A percentile compares a stretch with the other conserved stretches of the same genome.
Conservation (phyloP, 2,888 invertebrate species). For the Conistra vaccinii region DNA sequence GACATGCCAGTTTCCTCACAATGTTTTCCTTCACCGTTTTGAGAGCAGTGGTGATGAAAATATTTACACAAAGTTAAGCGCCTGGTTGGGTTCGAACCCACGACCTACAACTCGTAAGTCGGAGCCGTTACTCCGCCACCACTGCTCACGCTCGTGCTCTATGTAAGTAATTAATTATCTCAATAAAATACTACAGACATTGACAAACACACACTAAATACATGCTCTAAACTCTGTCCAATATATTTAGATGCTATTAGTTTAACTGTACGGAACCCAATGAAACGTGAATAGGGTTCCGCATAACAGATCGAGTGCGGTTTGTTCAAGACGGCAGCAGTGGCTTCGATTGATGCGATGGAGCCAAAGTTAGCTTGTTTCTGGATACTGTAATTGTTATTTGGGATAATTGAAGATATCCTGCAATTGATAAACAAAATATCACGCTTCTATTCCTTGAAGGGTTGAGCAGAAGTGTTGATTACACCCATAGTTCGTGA, state of each 20-base stretch:
- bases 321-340: slow-evolving; percentile 31
- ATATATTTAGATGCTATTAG: slow-evolving; percentile 56
- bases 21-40: too few relatives aligned
- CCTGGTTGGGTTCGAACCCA: too few relatives aligned
- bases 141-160: too few relatives aligned
- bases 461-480: too few relatives aligned
- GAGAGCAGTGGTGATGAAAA: too few relatives aligned
- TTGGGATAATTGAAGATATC: slow-evolving; percentile 11
- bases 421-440: background rate
- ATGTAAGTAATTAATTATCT: background rate
- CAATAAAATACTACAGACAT: slow-evolving; percentile 19
- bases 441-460: background rate
- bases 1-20: too few relatives aligned
- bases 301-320: slow-evolving; percentile 48
- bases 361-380: slow-evolving; percentile 5
- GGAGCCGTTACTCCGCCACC: too few relatives aligned
- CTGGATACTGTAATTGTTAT: slow-evolving; percentile 1
- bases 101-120: too few relatives aligned
- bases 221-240: slow-evolving; percentile 31
- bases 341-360: slow-evolving; percentile 31
- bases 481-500: background rate
- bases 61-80: too few relatives aligned
- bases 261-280: slow-evolving; percentile 38
- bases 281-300: slow-evolving; percentile 49
- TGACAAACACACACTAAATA: slow-evolving; percentile 31